Evolutionary conservation across 2,797 vertebrate genomes (phyloP).

Genomic region (Channa striata): DNA sequence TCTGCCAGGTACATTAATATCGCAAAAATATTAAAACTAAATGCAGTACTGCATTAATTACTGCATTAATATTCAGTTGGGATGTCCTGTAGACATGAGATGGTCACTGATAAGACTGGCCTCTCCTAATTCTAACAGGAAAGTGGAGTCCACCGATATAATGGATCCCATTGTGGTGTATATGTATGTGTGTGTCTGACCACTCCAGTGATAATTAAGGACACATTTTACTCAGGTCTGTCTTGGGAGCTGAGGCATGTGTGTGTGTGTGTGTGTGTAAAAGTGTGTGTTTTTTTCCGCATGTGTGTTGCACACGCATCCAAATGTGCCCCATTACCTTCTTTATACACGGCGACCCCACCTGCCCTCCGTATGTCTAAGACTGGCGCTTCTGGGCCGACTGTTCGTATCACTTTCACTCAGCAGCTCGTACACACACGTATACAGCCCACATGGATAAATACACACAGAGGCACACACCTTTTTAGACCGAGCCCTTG

Average conservation of each 20-base stretch:
- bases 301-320: conserved; percentile 20
- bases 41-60: neutral
- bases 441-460: conserved; percentile 12
- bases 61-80: conserved; percentile 17
- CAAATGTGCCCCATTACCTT: conserved; percentile 60
- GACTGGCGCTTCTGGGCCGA: conserved; percentile 73
- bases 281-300: conserved; percentile 19
- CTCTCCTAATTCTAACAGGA: conserved; percentile 59
- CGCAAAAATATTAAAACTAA: neutral
- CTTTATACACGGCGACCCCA: conserved; percentile 68
- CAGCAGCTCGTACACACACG: conserved; percentile 46
- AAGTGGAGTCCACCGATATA: conserved; percentile 58
- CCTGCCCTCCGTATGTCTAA: conserved; percentile 74
- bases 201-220: conserved; percentile 79
- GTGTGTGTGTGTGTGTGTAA: conserved; percentile 11
- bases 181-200: conserved; percentile 44
- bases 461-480: conserved; percentile 57
- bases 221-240: conserved; percentile 76
- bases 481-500: conserved; percentile 76
- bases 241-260: conserved; percentile 41
- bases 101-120: conserved; percentile 53
- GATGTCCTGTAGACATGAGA: conserved; percentile 38
- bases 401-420: conserved; percentile 80
- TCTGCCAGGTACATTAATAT: neutral
- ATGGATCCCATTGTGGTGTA: conserved; percentile 70